Base-by-base conservation (phyloP, 2,797 vertebrate species). In the Miichthys miiuy region DNA sequence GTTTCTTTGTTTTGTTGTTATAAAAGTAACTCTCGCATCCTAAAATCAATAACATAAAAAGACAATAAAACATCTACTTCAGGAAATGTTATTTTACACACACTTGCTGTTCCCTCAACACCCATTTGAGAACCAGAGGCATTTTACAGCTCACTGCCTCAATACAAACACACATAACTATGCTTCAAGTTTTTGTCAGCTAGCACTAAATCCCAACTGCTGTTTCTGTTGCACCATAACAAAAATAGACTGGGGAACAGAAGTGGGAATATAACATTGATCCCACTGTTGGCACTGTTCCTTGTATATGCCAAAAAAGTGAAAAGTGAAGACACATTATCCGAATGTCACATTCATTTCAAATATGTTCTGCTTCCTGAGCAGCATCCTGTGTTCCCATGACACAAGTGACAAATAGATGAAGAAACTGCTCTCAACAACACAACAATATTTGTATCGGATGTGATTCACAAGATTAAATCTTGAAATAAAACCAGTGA, bases 141-240 rank as follows among this genome's bases (percentile, higher is more conserved):
- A 69, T 77, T 77, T 54, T 60, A 74, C 69, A 57, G 27, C 60
- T 80, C 77, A 48, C n/a, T 55, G 56, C 67, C 44, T 72, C 57
- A 41, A 17, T 9, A 70, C 47, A 81, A 75, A 82, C 47, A 64
- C 42, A 58, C n/a, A 57, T 6, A 63, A 61, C 42, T 56, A 47
- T 23, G 34, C 70, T 75, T 77, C 21, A 70, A 56, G 23, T 74
- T 67, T 82, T 65, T 77, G 69, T 72, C 69, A 72, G 71, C 50
- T 6, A 16, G 50, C 52, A 52, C 21, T 77, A 79, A 82, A 83
- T 83, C 47, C 50, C 16, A 46, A 54, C 62, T 34, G 57, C 52
- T 68, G 57, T 72, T 54, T 71, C 30, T 56, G 41, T 55, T 68
- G 38, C 56, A 27, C 47, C 27, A 38, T 18, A 47, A 55, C 23